A percentile compares a stretch with the other conserved stretches of the same genome.
These are phyloP conservation scores for Tupiocoris notatus DNA, from an alignment of 2,888 invertebrate genomes.

Conservation along the genomic window DNA sequence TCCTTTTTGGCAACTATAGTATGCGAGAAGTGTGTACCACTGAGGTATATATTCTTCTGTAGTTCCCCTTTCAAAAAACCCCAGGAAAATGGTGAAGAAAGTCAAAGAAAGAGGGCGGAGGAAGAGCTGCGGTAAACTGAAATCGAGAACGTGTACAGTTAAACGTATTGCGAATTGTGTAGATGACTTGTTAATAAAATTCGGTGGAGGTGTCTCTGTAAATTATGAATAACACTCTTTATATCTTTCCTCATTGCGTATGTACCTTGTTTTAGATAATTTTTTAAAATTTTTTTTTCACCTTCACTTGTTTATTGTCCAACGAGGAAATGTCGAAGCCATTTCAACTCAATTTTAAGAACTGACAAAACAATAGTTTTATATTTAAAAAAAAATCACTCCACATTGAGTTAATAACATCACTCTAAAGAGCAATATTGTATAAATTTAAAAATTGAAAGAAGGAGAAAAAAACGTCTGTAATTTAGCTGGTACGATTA, in stretches of 20 bases:
- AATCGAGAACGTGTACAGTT: slow-evolving; percentile 21
- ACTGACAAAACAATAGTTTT: slow-evolving; percentile 41
- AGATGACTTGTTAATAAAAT: slow-evolving; percentile 47
- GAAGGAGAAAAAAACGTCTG: too few relatives aligned
- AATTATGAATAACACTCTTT: slow-evolving; percentile 45
- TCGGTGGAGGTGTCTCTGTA: slow-evolving; percentile 48
- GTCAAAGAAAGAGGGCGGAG: background rate
- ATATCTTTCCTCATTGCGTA: background rate
- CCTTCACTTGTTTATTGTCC: slow-evolving; percentile 22
- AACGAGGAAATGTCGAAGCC: slow-evolving; percentile 25
- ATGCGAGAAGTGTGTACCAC: background rate
- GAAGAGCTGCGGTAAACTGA: background rate
- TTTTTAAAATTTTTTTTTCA: slow-evolving; percentile 20
- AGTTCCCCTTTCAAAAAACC: too few relatives aligned
- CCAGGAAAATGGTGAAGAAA: background rate
- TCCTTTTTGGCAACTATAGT: background rate
- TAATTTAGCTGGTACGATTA: slow-evolving; percentile 42
- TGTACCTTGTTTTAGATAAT: too few relatives aligned
- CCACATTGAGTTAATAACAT: slow-evolving; percentile 38
- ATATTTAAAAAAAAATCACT: slow-evolving; percentile 15
- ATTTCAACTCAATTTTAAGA: slow-evolving; percentile 29
- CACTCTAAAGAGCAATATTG: slow-evolving; percentile 45
- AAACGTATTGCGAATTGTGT: slow-evolving; percentile 42
- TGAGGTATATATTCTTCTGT: background rate
- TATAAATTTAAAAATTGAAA: too few relatives aligned